A percentile compares a stretch with the other conserved stretches of the same genome.
These are phyloP conservation scores for Sminthurides bifidus DNA, from an alignment of 1,140 invertebrate genomes.

Conservation along the genomic window DNA sequence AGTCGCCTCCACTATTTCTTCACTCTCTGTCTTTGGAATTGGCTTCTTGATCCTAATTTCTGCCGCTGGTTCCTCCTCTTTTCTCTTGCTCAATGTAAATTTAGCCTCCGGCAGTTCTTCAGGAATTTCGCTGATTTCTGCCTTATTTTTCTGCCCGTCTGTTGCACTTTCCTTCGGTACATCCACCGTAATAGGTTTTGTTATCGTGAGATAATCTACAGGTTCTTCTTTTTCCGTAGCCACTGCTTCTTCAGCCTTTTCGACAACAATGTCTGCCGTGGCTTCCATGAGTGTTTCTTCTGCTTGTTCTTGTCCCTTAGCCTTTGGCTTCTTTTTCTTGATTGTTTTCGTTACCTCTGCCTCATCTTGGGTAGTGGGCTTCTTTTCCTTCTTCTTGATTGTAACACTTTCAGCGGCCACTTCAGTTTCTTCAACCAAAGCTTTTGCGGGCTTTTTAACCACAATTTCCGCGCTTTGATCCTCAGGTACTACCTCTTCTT, in stretches of 20 bases:
- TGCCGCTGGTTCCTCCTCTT: conserved; percentile 5
- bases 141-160: neutral
- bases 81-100: neutral
- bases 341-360: neutral
- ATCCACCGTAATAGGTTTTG: conserved; percentile 32
- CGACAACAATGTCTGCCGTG: neutral
- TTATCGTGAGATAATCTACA: neutral
- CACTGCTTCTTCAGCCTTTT: neutral
- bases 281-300: conserved; percentile 2
- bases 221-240: neutral
- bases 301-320: neutral
- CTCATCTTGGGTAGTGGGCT: neutral
- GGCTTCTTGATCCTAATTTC: conserved; percentile 6
- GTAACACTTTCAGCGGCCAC: neutral
- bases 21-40: conserved; percentile 7
- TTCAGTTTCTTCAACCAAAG: neutral
- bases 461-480: neutral
- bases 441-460: neutral
- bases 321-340: conserved; percentile 6
- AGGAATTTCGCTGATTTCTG: conserved; percentile 25
- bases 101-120: conserved; percentile 34
- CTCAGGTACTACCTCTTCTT: neutral
- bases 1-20: conserved; percentile 12
- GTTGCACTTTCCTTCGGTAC: conserved; percentile 31
- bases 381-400: neutral